Percentiles rank a stretch among this genome's conserved stretches.
Conservation (phyloP, 2,797 vertebrate species). For the Echeneis naucrates region DNA sequence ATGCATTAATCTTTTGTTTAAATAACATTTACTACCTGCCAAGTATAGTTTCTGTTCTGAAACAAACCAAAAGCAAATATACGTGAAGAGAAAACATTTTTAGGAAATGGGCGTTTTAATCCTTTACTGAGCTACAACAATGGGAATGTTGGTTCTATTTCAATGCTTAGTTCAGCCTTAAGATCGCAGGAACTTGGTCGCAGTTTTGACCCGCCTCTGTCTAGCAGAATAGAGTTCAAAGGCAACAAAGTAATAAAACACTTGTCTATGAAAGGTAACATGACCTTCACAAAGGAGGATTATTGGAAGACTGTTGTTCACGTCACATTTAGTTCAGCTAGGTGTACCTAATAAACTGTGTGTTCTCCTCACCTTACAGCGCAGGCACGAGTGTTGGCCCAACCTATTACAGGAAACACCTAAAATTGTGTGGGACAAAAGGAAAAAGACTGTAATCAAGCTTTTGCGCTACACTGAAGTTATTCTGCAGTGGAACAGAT, state of each 20-base stretch:
- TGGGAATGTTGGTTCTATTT: no score
- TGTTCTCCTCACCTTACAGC: constrained; percentile 91
- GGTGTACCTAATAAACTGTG: background rate
- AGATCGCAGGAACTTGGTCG: no score
- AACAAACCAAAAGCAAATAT: no score
- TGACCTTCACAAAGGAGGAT: background rate
- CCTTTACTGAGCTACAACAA: no score
- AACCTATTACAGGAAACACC: constrained; percentile 97
- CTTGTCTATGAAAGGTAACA: background rate
- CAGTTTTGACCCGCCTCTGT: no score
- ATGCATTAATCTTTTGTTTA: no score
- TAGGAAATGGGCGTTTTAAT: no score
- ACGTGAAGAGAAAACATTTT: no score
- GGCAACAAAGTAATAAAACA: background rate
- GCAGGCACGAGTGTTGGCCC: constrained; percentile 96
- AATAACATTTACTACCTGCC: no score
- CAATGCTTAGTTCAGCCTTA: no score
- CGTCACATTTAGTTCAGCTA: background rate
- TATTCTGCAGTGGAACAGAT: background rate
- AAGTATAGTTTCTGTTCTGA: no score
- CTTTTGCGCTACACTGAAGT: background rate
- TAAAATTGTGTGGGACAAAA: constrained; percentile 63
- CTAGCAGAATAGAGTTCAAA: background rate
- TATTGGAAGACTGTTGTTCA: background rate
- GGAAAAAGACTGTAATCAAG: background rate